A percentile compares a stretch with the other conserved stretches of the same genome.
Conservation (phyloP, 2,888 invertebrate genomes). For the Drosophila longiperda region DNA sequence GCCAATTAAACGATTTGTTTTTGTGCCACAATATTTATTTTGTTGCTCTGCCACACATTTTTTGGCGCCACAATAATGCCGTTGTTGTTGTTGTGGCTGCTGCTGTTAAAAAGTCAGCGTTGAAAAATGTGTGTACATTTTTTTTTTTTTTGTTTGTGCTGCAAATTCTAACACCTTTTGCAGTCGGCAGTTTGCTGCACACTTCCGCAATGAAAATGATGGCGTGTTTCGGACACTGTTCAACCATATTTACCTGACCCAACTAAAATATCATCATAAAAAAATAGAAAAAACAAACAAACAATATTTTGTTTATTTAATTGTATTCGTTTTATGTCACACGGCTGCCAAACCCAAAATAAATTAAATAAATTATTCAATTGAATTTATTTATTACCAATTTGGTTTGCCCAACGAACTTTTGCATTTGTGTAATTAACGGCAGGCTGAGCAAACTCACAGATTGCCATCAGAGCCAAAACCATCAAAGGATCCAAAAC, state of each 20-base stretch:
- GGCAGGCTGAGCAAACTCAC: slow-evolving; percentile 53
- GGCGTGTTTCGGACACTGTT: slow-evolving; percentile 33
- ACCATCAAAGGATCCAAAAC: neutral
- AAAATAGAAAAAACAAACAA: slow-evolving; percentile 18
- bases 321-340: slow-evolving; percentile 43
- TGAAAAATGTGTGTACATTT: slow-evolving; percentile 54
- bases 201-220: slow-evolving; percentile 71
- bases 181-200: slow-evolving; percentile 66
- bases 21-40: slow-evolving; percentile 42
- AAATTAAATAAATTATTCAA: slow-evolving; percentile 84
- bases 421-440: slow-evolving; percentile 82
- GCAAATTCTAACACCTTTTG: slow-evolving; percentile 73
- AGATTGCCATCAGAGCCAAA: slow-evolving; percentile 42
- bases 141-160: slow-evolving; percentile 29
- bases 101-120: slow-evolving; percentile 27
- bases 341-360: slow-evolving; percentile 64
- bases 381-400: slow-evolving; percentile 83
- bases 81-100: slow-evolving; percentile 3
- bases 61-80: slow-evolving; percentile 11
- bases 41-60: slow-evolving; percentile 54
- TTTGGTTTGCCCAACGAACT: slow-evolving; percentile 61
- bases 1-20: slow-evolving; percentile 82
- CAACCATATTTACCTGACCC: slow-evolving; percentile 57
- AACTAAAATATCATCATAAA: slow-evolving; percentile 13
- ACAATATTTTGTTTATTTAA: slow-evolving; percentile 35